These are phyloP conservation scores for Pseudorasbora parva DNA, from an alignment of 2,113 vertebrate genomes.

Conservation along the genomic window DNA sequence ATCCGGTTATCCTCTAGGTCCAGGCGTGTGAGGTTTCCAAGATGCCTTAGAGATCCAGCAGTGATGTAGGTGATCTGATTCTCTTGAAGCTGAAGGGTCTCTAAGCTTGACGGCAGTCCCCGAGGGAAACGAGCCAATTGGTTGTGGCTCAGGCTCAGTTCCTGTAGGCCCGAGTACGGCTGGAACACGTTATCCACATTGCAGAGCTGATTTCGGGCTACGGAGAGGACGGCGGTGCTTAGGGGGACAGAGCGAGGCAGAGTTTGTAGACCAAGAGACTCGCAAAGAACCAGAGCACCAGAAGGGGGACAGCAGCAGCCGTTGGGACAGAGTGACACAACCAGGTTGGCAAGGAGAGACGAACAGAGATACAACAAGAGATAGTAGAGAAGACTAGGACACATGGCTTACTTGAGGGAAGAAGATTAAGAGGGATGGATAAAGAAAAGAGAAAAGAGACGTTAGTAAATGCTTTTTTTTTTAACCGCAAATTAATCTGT, in stretches of 20 bases:
- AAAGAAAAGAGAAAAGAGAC: constrained; percentile 18
- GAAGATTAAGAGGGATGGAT: constrained; percentile 9
- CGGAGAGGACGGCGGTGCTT: constrained; percentile 69
- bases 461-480: constrained; percentile 3
- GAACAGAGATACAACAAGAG: constrained; percentile 68
- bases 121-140: constrained; percentile 74
- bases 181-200: constrained; percentile 74
- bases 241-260: constrained; percentile 74
- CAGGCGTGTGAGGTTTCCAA: constrained; percentile 75
- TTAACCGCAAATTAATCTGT: not conserved
- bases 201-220: constrained; percentile 78
- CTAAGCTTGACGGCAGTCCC: constrained; percentile 76
- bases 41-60: constrained; percentile 67
- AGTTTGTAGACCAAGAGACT: constrained; percentile 73
- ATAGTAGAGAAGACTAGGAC: constrained; percentile 61
- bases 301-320: constrained; percentile 76
- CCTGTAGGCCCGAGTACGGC: constrained; percentile 72
- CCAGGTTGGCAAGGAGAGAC: constrained; percentile 57
- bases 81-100: constrained; percentile 75
- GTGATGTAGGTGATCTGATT: constrained; percentile 81
- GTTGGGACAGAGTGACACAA: constrained; percentile 66
- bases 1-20: constrained; percentile 78
- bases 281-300: constrained; percentile 74
- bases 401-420: constrained; percentile 72
- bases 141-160: constrained; percentile 79